Base-by-base conservation (phyloP, 2,888 invertebrate genomes). In the Eupithecia exiguata region DNA sequence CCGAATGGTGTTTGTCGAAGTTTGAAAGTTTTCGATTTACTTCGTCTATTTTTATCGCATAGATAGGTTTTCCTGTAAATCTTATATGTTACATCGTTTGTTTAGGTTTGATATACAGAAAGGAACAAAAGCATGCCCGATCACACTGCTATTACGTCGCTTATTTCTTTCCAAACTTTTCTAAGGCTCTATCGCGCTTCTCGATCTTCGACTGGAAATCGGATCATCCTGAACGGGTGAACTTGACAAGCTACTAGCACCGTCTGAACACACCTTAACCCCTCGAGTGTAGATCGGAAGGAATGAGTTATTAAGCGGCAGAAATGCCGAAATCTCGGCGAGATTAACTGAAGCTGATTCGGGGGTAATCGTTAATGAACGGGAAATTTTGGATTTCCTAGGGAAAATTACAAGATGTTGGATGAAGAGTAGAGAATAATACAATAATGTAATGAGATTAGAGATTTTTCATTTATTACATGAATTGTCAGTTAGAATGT, bases 231-330 rank as follows among this genome's bases (percentile, higher is more conserved):
- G 53, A 53, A 21, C 21, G 12, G 21, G 5, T 58, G 5, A 1
- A 53, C 53, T 53, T 58, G 58, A 58, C 58, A 25, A 58, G 46
- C 38, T 30, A 62, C 70, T 70, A 1, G 71, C 66, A 65, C 58
- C 71, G 65, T 73, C 73, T 74, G 71, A 69, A 49, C 38, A 46
- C 30, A n/a, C 72, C 70, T 21, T 77, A 73, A 78, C 77, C n/a
- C 46, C 75, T 79, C 49, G n/a, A 80, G 76, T 76, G 74, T 78
- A 76, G 67, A 79, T 77, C 71, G 78, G 79, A 82, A 83, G 81
- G 77, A 72, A 77, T 74, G 62, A 74, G 69, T 78, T 76, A 80
- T 73, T 38, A 71, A 70, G 72, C 72, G 77, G 70, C 71, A 76
- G 72, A 77, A 73, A 80, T 80, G 25, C 14, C 66, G 66, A 40